phyloP scores from a whole-genome alignment of 2,113 vertebrate genomes.

The Sphaerodactylus townsendi region DNA sequence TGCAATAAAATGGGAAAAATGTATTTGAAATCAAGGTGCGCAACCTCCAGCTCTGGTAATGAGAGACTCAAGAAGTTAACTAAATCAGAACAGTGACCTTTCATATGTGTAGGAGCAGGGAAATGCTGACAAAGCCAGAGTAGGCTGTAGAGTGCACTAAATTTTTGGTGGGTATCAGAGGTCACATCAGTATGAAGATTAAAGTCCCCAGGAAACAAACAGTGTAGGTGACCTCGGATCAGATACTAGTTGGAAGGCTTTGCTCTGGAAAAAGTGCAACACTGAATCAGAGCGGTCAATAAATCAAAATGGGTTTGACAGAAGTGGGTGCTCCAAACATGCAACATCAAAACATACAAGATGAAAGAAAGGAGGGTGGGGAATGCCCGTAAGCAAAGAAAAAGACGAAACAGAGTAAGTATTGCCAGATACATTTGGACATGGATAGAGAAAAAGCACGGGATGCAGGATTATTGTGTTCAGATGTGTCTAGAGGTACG shows the following conservation, averaged over 20 bases:
- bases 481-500: too few species aligned
- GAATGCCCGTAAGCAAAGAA: conserved; percentile 36
- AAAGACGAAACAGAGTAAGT: conserved; percentile 2
- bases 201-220: conserved; percentile 62
- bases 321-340: conserved; percentile 36
- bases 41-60: conserved; percentile 48
- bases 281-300: conserved; percentile 46
- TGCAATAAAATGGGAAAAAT: not conserved
- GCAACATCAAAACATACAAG: conserved; percentile 14
- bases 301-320: conserved; percentile 65
- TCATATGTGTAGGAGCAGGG: conserved; percentile 28
- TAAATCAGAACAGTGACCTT: conserved; percentile 59
- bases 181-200: conserved; percentile 67
- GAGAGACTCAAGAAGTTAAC: conserved; percentile 58
- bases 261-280: conserved; percentile 28
- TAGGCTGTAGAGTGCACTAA: conserved; percentile 48
- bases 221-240: conserved; percentile 65
- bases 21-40: conserved; percentile 33
- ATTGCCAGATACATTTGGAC: fast-evolving
- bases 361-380: conserved; percentile 37
- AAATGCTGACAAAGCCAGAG: conserved; percentile 55
- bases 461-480: too few species aligned
- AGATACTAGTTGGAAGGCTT: conserved; percentile 44
- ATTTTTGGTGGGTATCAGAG: conserved; percentile 49
- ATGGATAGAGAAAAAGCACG: too few species aligned